phyloP scores from a whole-genome alignment of 1,140 invertebrate species.

The Nasonia longicornis region DNA sequence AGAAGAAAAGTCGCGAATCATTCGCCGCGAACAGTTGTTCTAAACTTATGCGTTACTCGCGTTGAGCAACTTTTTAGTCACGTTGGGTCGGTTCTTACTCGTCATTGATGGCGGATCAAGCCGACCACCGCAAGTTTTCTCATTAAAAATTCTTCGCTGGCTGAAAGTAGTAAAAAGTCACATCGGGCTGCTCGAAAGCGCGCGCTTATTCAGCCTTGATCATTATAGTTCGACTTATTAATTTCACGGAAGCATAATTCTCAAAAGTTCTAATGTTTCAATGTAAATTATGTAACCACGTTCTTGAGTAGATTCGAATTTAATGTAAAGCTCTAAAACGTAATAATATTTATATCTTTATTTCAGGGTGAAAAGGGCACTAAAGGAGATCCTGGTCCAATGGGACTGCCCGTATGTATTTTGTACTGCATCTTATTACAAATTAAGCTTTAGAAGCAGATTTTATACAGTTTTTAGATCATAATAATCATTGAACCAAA shows the following conservation, averaged over 20 bases:
- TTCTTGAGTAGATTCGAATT: too few species aligned
- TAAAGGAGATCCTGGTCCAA: slow-evolving; percentile 91
- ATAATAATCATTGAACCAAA: too few species aligned
- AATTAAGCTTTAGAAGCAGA: not conserved
- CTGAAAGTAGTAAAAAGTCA: slow-evolving; percentile 16
- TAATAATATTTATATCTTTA: slow-evolving; percentile 5
- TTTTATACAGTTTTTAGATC: too few species aligned
- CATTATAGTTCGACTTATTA: not conserved
- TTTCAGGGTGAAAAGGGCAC: slow-evolving; percentile 89
- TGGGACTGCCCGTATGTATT: slow-evolving; percentile 92
- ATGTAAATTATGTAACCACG: too few species aligned
- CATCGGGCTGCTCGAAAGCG: not conserved
- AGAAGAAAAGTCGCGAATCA: not conserved
- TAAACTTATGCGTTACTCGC: not conserved
- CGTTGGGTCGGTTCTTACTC: not conserved
- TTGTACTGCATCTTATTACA: not conserved
- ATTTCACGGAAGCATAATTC: not conserved
- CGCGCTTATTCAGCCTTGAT: not conserved
- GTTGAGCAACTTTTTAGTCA: not conserved
- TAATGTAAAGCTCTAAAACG: too few species aligned
- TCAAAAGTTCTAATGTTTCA: not conserved
- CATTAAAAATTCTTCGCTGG: slow-evolving; percentile 30
- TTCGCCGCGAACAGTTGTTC: not conserved
- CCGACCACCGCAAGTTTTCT: slow-evolving; percentile 24
- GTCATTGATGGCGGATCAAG: not conserved